Conservation (phyloP, 2,113 vertebrate genomes). For the Halichoeres trimaculatus region DNA sequence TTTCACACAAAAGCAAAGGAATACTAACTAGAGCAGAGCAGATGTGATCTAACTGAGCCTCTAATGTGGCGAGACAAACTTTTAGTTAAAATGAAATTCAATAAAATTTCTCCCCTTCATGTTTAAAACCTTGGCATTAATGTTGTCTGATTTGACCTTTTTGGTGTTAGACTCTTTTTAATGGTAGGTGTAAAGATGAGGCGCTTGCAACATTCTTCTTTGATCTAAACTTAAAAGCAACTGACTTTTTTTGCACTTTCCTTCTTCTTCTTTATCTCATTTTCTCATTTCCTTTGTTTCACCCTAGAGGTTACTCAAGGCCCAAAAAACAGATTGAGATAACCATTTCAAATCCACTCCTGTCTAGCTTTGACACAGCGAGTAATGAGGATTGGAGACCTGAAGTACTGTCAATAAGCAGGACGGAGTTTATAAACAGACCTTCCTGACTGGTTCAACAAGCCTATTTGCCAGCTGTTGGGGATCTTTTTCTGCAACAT, state of each 20-base stretch:
- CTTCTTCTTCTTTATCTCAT: background rate
- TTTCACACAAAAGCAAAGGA: slow-evolving; percentile 4
- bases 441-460: slow-evolving; percentile 17
- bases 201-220: slow-evolving; percentile 27
- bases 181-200: slow-evolving; percentile 40
- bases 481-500: background rate
- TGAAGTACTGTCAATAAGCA: slow-evolving; percentile 32
- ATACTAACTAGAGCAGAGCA: background rate
- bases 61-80: slow-evolving; percentile 40
- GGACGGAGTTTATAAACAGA: slow-evolving; percentile 5
- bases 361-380: background rate
- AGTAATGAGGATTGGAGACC: slow-evolving; percentile 5
- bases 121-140: slow-evolving; percentile 41
- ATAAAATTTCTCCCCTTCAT: slow-evolving; percentile 14
- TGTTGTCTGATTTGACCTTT: slow-evolving; percentile 21
- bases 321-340: slow-evolving; percentile 22
- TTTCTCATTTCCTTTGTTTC: slow-evolving; percentile 27
- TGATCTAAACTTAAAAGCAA: slow-evolving; percentile 61
- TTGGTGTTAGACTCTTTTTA: slow-evolving; percentile 36
- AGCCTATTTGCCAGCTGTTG: background rate
- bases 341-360: slow-evolving; percentile 14
- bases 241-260: background rate
- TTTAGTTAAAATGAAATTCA: slow-evolving; percentile 21
- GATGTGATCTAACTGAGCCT: slow-evolving; percentile 19
- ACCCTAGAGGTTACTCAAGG: slow-evolving; percentile 7